Evolutionary conservation across 1,140 invertebrate species (phyloP).

Genomic region (Ceratitis capitata): DNA sequence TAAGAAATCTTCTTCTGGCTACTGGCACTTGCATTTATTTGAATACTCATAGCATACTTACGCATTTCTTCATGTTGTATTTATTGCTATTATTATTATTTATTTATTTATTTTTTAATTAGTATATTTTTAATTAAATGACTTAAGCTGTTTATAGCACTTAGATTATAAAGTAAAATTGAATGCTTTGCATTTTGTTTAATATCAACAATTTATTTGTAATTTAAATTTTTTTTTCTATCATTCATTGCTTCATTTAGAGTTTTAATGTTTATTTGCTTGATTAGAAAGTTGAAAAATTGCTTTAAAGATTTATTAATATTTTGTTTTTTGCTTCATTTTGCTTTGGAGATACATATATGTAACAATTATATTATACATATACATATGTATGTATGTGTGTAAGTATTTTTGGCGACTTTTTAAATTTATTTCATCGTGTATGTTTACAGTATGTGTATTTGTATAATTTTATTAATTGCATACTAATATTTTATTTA

Average conservation of each 20-base stretch:
- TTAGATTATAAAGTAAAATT: constrained; percentile 29
- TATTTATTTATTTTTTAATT: not conserved
- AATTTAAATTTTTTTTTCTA: not conserved
- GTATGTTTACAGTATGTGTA: no score
- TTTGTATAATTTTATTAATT: no score
- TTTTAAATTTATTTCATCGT: no score
- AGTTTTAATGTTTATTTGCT: not conserved
- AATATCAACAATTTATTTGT: not conserved
- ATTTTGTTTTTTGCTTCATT: not conserved
- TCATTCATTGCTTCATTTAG: not conserved
- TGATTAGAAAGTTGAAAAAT: not conserved
- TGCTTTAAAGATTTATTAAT: not conserved
- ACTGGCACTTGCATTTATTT: not conserved
- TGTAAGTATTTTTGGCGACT: not conserved
- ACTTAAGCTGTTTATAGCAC: constrained; percentile 18
- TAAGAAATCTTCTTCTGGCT: not conserved
- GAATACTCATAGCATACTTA: not conserved
- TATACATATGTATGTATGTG: not conserved
- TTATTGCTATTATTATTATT: not conserved
- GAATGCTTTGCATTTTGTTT: constrained; percentile 30
- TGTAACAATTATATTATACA: no score
- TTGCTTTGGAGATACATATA: not conserved
- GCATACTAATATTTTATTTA: no score
- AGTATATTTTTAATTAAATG: not conserved
- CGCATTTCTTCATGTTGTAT: not conserved